These are phyloP conservation scores for Lophura swinhoii DNA, from an alignment of 2,797 vertebrate species.

Conservation along the genomic window DNA sequence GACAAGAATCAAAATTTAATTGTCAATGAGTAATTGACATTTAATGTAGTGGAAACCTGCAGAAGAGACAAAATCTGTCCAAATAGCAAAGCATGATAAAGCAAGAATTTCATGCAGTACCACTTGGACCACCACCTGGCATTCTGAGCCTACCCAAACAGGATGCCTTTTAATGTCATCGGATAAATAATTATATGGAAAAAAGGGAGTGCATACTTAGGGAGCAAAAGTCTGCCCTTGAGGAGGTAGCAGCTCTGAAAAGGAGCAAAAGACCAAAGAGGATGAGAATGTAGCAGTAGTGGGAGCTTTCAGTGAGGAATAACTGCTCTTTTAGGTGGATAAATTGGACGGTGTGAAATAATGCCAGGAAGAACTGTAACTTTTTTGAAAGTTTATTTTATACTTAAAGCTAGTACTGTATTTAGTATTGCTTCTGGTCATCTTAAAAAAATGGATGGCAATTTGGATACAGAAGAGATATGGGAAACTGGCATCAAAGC, in stretches of 20 bases:
- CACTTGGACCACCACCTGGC: background rate
- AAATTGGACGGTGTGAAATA: background rate
- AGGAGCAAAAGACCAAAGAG: background rate
- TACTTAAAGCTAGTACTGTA: background rate
- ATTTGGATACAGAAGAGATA: background rate
- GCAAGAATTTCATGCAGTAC: background rate
- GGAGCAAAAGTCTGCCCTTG: background rate
- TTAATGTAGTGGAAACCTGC: background rate
- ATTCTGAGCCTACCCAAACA: background rate
- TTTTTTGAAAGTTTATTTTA: background rate
- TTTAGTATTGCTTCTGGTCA: background rate
- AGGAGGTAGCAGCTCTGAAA: background rate
- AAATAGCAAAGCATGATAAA: background rate
- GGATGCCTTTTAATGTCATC: background rate
- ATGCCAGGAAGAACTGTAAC: background rate
- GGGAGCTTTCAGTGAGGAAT: background rate
- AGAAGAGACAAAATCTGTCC: background rate
- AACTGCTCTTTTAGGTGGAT: background rate
- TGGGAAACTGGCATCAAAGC: background rate
- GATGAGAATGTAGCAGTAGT: background rate
- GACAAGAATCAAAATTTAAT: background rate
- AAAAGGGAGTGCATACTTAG: background rate
- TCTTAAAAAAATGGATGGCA: background rate
- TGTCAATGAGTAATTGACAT: background rate
- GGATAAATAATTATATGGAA: background rate